A percentile compares a stretch with the other conserved stretches of the same genome.
These are phyloP conservation scores for Scortum barcoo DNA, from an alignment of 2,113 vertebrate genomes.

Conservation along the genomic window DNA sequence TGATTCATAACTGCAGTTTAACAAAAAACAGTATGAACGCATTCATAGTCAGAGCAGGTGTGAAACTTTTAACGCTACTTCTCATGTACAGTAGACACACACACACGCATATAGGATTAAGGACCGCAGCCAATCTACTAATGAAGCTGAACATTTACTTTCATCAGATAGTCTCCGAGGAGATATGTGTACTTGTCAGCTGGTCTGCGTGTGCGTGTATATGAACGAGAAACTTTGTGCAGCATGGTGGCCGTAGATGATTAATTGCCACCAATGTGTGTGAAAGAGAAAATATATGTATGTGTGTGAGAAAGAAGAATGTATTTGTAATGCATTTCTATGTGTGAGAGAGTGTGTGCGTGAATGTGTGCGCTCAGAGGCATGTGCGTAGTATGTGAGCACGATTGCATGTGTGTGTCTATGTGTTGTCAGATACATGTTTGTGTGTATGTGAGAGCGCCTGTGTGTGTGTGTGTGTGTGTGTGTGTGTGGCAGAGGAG, in stretches of 20 bases:
- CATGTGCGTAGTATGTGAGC: slow-evolving; percentile 40
- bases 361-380: slow-evolving; percentile 45
- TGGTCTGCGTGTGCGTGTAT: slow-evolving; percentile 79
- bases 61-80: slow-evolving; percentile 23
- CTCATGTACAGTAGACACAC: slow-evolving; percentile 39
- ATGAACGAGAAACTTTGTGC: slow-evolving; percentile 62
- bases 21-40: slow-evolving; percentile 1
- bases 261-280: slow-evolving; percentile 71
- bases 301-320: slow-evolving; percentile 57
- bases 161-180: slow-evolving; percentile 91
- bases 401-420: slow-evolving; percentile 85
- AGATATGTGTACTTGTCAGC: slow-evolving; percentile 92
- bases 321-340: slow-evolving; percentile 59
- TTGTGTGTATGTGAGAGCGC: no score
- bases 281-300: slow-evolving; percentile 64
- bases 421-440: slow-evolving; percentile 76
- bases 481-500: slow-evolving; percentile 86
- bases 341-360: slow-evolving; percentile 24
- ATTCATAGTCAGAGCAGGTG: slow-evolving; percentile 40
- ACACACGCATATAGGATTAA: slow-evolving; percentile 45
- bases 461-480: slow-evolving; percentile 91
- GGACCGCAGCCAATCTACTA: slow-evolving; percentile 94
- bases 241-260: slow-evolving; percentile 75
- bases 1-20: slow-evolving; percentile 50
- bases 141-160: slow-evolving; percentile 88